phyloP scores from a whole-genome alignment of 2,797 vertebrate species.

The Naso thynnoides region DNA sequence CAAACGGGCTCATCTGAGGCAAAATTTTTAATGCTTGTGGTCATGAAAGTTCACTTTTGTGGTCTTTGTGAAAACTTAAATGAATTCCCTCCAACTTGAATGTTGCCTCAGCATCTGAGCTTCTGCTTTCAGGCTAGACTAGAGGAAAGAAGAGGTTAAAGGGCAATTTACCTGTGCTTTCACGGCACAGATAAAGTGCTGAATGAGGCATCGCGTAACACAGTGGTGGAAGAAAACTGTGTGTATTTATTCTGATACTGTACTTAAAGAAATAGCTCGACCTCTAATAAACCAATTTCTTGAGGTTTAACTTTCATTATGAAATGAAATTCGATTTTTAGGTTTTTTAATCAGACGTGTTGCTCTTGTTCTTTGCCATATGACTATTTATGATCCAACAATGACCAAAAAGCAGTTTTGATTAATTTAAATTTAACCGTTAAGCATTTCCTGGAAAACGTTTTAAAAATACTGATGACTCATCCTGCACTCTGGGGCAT shows the following conservation, averaged over 20 bases:
- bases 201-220: neutral
- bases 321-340: no score
- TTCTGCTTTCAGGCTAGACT: slow-evolving; percentile 53
- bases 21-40: slow-evolving; percentile 6
- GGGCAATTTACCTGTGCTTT: neutral
- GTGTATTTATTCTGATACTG: neutral
- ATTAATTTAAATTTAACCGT: no score
- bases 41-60: neutral
- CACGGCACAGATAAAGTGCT: neutral
- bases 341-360: no score
- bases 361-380: no score
- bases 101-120: slow-evolving; percentile 18
- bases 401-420: no score
- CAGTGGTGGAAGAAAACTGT: no score
- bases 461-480: no score
- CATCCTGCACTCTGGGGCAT: no score
- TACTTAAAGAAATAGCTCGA: neutral
- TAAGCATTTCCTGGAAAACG: no score
- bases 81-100: slow-evolving; percentile 2
- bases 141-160: slow-evolving; percentile 18
- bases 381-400: no score
- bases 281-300: neutral
- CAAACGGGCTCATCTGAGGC: slow-evolving; percentile 16
- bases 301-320: no score
- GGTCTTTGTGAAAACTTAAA: slow-evolving; percentile 15